Evolutionary conservation across 2,888 invertebrate genomes (phyloP), one percentile per base, ranked within the genome.

Genomic region (Abscondita cerata): DNA sequence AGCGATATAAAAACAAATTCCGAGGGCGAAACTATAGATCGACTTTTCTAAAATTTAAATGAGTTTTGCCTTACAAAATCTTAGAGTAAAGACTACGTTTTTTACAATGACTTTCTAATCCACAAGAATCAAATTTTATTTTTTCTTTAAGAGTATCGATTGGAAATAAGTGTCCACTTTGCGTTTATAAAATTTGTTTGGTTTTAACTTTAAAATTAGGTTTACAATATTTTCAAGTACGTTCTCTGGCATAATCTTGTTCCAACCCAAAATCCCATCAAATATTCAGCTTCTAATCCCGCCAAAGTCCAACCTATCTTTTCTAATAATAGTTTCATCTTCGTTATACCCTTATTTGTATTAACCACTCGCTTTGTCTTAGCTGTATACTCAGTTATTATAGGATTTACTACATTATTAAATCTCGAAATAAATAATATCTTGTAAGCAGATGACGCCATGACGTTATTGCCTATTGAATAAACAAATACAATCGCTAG

Each of bases 261-360:
- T 56, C 56, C 57, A 55, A 58, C 60, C 62, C 62, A 41, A 54
- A 62, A 55, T 62, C 58, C 68, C 61, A 73, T 73, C 71, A 72
- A 73, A 73, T 73, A 73, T 73, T 73, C 72, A 73, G 59, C 69
- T 70, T 68, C 54, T 72, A 73, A 74, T 74, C 72, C 72, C 60
- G 64, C 62, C 68, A 66, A 71, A 72, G 67, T 70, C 70, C 70
- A 66, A 53, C 65, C 66, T 62, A 68, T 70, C 71, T 64, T 61
- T 64, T 64, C 64, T 71, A 69, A 70, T 68, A 65, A 69, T 58
- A 57, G 51, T 54, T 34, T 53, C 54, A 52, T 66, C 66, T 62
- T 60, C 40, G 62, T 68, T 62, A 47, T 57, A 40, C 61, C 54
- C 54, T 56, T 57, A 55, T 68, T 59, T 54, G 62, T 62, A 53